Conservation (phyloP, 2,888 invertebrate species). For the Hypolimnas misippus region DNA sequence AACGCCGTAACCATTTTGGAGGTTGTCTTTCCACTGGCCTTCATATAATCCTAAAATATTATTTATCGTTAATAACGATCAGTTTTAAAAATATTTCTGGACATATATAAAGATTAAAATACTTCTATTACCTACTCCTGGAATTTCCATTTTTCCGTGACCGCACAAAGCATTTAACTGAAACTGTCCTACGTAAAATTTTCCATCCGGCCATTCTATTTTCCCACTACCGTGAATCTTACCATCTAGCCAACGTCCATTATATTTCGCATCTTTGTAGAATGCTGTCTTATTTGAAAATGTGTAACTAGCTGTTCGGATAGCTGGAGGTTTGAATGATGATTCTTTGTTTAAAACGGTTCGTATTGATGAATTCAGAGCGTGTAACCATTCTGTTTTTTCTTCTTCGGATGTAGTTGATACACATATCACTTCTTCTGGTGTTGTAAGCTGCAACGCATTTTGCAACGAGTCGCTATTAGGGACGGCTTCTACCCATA, state of each 20-base stretch:
- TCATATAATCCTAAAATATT: constrained; percentile 86
- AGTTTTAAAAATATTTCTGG: background rate
- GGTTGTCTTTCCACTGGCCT: constrained; percentile 92
- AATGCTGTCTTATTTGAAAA: constrained; percentile 87
- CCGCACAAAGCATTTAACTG: constrained; percentile 89
- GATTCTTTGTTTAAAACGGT: constrained; percentile 85
- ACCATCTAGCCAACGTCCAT: constrained; percentile 92
- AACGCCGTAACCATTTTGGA: constrained; percentile 91
- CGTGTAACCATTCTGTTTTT: constrained; percentile 91
- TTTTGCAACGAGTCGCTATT: constrained; percentile 86
- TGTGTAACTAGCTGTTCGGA: constrained; percentile 88
- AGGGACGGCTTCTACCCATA: constrained; percentile 92
- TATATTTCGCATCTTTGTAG: constrained; percentile 91
- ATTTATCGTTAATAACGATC: background rate
- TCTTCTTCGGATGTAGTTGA: constrained; percentile 86
- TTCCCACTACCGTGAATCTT: constrained; percentile 93
- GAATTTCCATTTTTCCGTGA: constrained; percentile 87
- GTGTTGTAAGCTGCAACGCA: constrained; percentile 88
- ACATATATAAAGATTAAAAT: background rate
- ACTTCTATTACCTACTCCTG: constrained; percentile 75
- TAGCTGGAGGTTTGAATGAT: constrained; percentile 87
- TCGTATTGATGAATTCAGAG: constrained; percentile 89
- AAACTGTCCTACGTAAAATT: constrained; percentile 91
- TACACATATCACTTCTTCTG: constrained; percentile 90
- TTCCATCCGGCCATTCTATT: constrained; percentile 92